Conservation (phyloP, 1,140 invertebrate genomes). For the Trypoxylus dichotomus region DNA sequence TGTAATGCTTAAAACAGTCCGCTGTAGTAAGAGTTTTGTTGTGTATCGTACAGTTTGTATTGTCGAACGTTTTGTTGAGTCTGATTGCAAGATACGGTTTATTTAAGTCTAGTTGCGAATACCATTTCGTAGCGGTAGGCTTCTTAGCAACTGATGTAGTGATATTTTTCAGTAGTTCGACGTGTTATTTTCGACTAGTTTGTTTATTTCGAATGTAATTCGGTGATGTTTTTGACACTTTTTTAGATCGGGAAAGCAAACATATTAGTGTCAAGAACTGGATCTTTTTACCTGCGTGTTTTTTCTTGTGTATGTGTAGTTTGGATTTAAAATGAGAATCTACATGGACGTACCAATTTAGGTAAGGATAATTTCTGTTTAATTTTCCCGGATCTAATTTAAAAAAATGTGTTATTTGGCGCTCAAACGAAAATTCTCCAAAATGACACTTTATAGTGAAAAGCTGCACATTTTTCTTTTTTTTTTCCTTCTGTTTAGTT, state of each 20-base stretch:
- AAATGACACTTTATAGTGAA: no score
- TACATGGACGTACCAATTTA: background rate
- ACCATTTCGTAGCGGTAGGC: background rate
- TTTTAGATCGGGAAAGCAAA: background rate
- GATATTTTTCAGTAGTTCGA: background rate
- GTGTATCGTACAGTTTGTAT: conserved; percentile 16
- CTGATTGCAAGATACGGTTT: background rate
- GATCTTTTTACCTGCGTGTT: background rate
- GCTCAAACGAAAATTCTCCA: no score
- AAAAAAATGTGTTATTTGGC: no score
- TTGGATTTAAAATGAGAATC: conserved; percentile 2
- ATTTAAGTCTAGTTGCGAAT: conserved; percentile 3
- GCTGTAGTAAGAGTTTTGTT: conserved; percentile 20
- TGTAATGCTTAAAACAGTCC: conserved; percentile 14
- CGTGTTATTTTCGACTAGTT: background rate
- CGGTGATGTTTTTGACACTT: conserved; percentile 13
- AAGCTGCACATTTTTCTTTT: no score
- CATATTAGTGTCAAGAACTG: conserved; percentile 7
- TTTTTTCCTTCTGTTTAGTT: no score
- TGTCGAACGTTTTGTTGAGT: background rate
- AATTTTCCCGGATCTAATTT: background rate
- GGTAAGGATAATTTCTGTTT: background rate
- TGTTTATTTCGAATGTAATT: background rate
- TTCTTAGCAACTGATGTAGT: background rate
- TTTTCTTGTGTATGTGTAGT: background rate